A percentile compares a stretch with the other conserved stretches of the same genome.
Evolutionary conservation across 2,113 vertebrate genomes (phyloP).

Genomic region (Eretmochelys imbricata): DNA sequence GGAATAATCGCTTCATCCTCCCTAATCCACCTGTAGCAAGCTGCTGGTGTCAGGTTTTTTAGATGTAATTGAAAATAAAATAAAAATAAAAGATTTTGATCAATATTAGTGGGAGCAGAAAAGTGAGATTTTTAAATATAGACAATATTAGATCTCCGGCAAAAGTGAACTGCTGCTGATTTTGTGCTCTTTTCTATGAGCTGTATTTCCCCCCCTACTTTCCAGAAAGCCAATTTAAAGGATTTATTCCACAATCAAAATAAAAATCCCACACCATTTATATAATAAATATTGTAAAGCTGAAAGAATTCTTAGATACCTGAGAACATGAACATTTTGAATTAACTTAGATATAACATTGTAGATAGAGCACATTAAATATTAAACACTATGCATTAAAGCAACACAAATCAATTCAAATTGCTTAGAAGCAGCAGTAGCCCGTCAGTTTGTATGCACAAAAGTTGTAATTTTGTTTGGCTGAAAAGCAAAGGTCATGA

Average conservation of each 20-base stretch:
- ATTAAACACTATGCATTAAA: slow-evolving; percentile 34
- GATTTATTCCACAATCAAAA: neutral
- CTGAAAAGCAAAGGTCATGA: slow-evolving; percentile 8
- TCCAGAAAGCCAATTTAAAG: neutral
- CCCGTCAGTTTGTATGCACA: neutral
- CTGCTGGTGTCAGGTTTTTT: neutral
- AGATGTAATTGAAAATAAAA: slow-evolving; percentile 43
- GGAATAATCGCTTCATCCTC: neutral
- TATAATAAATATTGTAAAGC: neutral
- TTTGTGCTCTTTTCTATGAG: neutral
- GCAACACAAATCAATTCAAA: neutral
- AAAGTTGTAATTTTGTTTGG: neutral
- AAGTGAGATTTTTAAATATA: neutral
- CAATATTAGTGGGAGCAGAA: neutral
- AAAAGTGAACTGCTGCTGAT: neutral
- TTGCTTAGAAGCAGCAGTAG: neutral
- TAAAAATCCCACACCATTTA: neutral
- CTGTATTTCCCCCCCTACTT: neutral
- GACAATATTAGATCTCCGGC: neutral
- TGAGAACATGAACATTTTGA: neutral
- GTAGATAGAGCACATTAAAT: neutral
- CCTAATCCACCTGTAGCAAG: neutral
- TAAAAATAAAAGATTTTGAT: neutral
- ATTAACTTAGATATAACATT: neutral
- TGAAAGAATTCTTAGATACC: neutral